Evolutionary conservation across 1,140 invertebrate genomes (phyloP).

Genomic region (Drosophila cardini): DNA sequence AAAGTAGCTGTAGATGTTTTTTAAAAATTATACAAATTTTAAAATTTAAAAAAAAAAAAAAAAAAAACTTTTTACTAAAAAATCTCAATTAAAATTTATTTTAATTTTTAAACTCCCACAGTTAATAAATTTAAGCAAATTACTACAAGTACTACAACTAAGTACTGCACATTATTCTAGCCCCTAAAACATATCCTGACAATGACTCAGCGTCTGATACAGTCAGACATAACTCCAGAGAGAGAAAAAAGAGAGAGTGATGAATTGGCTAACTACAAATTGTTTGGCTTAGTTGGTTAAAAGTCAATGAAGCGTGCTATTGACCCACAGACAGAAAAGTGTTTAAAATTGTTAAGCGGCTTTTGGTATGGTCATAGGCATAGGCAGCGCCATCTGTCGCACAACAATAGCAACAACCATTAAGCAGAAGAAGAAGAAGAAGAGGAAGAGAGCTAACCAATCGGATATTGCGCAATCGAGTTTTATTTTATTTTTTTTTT

Average conservation of each 20-base stretch:
- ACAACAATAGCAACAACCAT: conserved; percentile 22
- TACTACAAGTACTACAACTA: no score
- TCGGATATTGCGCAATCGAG: conserved; percentile 72
- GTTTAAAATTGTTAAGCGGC: conserved; percentile 55
- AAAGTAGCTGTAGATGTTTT: no score
- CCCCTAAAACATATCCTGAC: neutral
- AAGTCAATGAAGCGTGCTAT: conserved; percentile 27
- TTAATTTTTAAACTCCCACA: no score
- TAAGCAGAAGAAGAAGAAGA: conserved; percentile 8
- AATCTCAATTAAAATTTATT: no score
- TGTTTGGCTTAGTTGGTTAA: neutral
- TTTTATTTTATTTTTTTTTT: conserved; percentile 31
- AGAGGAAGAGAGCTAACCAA: conserved; percentile 38
- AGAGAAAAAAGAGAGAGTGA: neutral
- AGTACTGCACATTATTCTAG: neutral
- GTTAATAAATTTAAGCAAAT: no score
- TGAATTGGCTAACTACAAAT: neutral
- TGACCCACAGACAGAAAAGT: conserved; percentile 55
- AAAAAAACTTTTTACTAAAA: no score
- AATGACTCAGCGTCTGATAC: conserved; percentile 13
- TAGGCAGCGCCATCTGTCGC: conserved; percentile 16
- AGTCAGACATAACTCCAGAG: neutral
- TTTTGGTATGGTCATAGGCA: conserved; percentile 15
- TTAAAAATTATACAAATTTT: no score
- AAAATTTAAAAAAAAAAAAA: no score